A percentile compares a stretch with the other conserved stretches of the same genome.
Evolutionary conservation across 2,888 invertebrate genomes (phyloP).

Genomic region (Thera britannica): DNA sequence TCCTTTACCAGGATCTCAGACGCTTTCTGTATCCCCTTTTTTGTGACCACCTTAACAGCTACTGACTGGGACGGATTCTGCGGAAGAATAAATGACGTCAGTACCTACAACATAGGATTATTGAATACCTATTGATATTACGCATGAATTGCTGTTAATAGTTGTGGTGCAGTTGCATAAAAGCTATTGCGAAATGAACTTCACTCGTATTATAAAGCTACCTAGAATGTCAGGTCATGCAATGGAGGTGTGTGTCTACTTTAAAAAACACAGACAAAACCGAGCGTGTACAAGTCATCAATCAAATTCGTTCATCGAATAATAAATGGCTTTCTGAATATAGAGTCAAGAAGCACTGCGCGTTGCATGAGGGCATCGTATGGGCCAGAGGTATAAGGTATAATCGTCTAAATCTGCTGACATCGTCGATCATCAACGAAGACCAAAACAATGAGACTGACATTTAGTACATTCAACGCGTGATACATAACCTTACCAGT

Average conservation of each 20-base stretch:
- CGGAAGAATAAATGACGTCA: slow-evolving; percentile 33
- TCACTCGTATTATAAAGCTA: neutral
- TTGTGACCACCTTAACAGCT: slow-evolving; percentile 99
- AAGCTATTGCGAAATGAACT: neutral
- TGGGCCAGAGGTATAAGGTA: slow-evolving; percentile 2
- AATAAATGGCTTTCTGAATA: slow-evolving; percentile 5
- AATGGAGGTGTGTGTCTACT: neutral
- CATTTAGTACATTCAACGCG: slow-evolving; percentile 2
- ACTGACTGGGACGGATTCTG: slow-evolving; percentile 95
- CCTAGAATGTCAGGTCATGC: neutral
- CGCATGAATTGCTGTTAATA: neutral
- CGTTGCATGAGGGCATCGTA: neutral
- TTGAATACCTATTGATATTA: neutral
- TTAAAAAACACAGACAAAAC: too few species aligned
- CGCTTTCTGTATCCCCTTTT: slow-evolving; percentile 98
- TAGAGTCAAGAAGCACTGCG: neutral
- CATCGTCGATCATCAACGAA: slow-evolving; percentile 31
- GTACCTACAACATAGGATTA: neutral
- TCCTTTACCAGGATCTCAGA: slow-evolving; percentile 99
- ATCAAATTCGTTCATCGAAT: neutral
- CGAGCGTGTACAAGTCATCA: neutral
- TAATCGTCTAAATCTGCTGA: slow-evolving; percentile 16
- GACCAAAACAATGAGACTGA: slow-evolving; percentile 23
- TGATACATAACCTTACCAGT: neutral
- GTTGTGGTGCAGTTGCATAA: neutral